phyloP scores from a whole-genome alignment of 2,797 vertebrate genomes.

The Graptemys geographica region DNA sequence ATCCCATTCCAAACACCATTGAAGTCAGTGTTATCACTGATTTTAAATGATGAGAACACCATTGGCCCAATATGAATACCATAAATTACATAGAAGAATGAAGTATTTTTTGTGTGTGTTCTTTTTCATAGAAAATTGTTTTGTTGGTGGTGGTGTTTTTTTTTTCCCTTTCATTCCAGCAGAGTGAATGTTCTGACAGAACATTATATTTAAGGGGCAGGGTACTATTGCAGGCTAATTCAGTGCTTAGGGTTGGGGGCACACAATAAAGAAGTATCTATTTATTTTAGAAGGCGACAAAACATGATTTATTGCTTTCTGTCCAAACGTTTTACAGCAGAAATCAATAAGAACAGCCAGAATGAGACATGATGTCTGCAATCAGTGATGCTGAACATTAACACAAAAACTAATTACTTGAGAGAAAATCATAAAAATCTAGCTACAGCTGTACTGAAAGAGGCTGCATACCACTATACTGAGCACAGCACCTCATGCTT shows the following conservation, averaged over 20 bases:
- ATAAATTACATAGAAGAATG: background rate
- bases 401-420: constrained; percentile 11
- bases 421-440: background rate
- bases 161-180: background rate
- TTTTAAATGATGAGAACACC: background rate
- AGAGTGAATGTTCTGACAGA: background rate
- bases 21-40: background rate
- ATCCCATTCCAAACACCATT: background rate
- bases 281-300: constrained; percentile 52
- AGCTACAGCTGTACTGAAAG: background rate
- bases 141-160: accelerated
- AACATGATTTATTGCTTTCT: constrained; percentile 52
- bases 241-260: constrained; percentile 8
- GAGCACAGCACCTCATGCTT: background rate
- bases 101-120: accelerated
- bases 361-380: background rate
- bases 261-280: constrained; percentile 29
- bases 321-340: background rate
- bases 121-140: background rate
- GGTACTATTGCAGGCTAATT: background rate
- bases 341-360: constrained; percentile 59
- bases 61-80: background rate
- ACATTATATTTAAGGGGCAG: background rate
- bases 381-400: background rate
- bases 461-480: background rate